Conservation (phyloP, 2,797 vertebrate genomes). For the Podarcis lilfordi region DNA sequence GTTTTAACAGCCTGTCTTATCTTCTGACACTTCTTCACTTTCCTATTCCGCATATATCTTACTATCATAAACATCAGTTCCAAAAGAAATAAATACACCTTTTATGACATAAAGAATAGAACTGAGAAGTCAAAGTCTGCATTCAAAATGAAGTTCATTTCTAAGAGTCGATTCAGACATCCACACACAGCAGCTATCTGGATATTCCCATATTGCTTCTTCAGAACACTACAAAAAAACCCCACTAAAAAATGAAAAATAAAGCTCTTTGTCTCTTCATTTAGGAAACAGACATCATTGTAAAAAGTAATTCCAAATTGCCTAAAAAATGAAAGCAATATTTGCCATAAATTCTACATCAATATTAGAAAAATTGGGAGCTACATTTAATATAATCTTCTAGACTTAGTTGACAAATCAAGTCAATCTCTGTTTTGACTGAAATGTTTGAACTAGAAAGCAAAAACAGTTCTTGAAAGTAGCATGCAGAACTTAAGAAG, state of each 20-base stretch:
- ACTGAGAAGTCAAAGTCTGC: slow-evolving; percentile 66
- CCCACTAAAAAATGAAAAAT: slow-evolving; percentile 40
- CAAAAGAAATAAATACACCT: slow-evolving; percentile 62
- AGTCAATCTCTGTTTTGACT: slow-evolving; percentile 37
- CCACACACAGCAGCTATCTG: slow-evolving; percentile 72
- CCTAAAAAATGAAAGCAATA: slow-evolving; percentile 45
- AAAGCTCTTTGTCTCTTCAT: slow-evolving; percentile 68
- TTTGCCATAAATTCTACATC: slow-evolving; percentile 69
- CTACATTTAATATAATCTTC: slow-evolving; percentile 36
- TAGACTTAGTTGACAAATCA: slow-evolving; percentile 31
- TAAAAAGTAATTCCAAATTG: slow-evolving; percentile 50
- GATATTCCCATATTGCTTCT: slow-evolving; percentile 63
- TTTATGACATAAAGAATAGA: slow-evolving; percentile 62
- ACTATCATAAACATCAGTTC: slow-evolving; percentile 63
- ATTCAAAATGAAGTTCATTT: slow-evolving; percentile 57
- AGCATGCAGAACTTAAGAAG: slow-evolving; percentile 41
- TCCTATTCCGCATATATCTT: slow-evolving; percentile 67
- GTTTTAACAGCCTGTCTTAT: slow-evolving; percentile 47
- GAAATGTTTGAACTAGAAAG: slow-evolving; percentile 5
- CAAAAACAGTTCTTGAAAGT: slow-evolving; percentile 29
- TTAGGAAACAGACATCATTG: slow-evolving; percentile 66
- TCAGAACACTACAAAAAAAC: slow-evolving; percentile 61
- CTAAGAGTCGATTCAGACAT: slow-evolving; percentile 50
- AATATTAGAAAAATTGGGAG: slow-evolving; percentile 57
- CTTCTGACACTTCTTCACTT: slow-evolving; percentile 48